Evolutionary conservation across 2,113 vertebrate genomes (phyloP).

Genomic region (Forbesichthys agassizii): DNA sequence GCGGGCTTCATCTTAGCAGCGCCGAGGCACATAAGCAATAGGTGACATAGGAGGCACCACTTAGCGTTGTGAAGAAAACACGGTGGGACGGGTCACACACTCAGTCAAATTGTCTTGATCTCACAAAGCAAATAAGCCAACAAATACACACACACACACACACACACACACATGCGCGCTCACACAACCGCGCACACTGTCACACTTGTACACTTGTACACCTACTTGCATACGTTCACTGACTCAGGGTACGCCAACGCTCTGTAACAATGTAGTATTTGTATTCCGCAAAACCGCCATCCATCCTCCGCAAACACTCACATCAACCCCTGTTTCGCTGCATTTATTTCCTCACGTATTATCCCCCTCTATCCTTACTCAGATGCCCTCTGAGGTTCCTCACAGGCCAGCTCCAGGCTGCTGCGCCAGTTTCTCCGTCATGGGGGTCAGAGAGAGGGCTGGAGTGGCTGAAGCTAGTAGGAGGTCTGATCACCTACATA

Average conservation of each 20-base stretch:
- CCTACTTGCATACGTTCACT: neutral
- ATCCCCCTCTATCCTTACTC: neutral
- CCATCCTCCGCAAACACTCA: neutral
- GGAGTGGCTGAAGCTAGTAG: constrained; percentile 65
- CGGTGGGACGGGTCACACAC: neutral
- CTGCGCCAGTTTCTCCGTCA: constrained; percentile 31
- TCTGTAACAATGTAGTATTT: neutral
- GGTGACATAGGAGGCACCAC: constrained; percentile 31
- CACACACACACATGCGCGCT: constrained; percentile 6
- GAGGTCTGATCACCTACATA: constrained; percentile 64
- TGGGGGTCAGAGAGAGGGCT: constrained; percentile 41
- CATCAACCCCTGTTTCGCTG: constrained; percentile 2
- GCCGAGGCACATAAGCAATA: constrained; percentile 13
- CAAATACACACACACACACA: constrained; percentile 11
- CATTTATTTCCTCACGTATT: neutral
- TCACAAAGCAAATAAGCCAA: constrained; percentile 3
- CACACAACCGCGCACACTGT: constrained; percentile 8
- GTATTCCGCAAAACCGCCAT: neutral
- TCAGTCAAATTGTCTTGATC: neutral
- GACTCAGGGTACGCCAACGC: neutral
- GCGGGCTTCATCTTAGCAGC: neutral
- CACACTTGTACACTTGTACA: constrained; percentile 3
- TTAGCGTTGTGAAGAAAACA: constrained; percentile 14
- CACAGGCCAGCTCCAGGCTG: constrained; percentile 12
- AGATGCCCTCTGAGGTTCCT: constrained; percentile 1